phyloP scores from a whole-genome alignment of 2,113 vertebrate genomes.

The Heloderma charlesbogerti region DNA sequence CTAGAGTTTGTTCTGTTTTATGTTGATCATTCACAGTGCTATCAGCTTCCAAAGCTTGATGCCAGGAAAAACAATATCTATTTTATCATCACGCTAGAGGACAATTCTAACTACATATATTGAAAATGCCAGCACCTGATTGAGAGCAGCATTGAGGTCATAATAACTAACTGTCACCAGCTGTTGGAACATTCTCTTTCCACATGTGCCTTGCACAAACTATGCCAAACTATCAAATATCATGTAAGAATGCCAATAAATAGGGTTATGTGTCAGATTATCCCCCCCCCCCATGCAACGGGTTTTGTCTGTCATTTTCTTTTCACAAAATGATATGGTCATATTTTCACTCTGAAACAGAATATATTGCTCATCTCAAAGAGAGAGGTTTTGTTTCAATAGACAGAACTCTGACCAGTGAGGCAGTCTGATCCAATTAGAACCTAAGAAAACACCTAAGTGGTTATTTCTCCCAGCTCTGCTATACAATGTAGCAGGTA shows the following conservation, averaged over 20 bases:
- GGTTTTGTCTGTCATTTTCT: constrained; percentile 15
- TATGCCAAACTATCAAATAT: constrained; percentile 28
- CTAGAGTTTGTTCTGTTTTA: not conserved
- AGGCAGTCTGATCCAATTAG: not conserved
- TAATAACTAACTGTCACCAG: constrained; percentile 30
- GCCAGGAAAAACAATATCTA: constrained; percentile 28
- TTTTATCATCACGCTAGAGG: constrained; percentile 5
- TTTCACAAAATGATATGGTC: not conserved
- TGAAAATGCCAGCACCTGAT: constrained; percentile 34
- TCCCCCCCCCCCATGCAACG: not conserved
- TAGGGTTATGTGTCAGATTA: not conserved
- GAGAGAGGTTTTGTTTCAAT: not conserved
- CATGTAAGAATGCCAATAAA: constrained; percentile 6
- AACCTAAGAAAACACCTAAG: not conserved
- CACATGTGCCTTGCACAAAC: constrained; percentile 2
- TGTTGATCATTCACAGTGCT: not conserved
- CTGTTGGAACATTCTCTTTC: constrained; percentile 30
- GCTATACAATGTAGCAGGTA: not conserved
- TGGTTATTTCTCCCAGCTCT: not conserved
- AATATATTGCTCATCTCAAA: not conserved
- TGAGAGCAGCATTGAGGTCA: not conserved
- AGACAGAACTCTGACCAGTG: not conserved
- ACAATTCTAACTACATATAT: constrained; percentile 42
- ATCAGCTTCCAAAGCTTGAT: not conserved
- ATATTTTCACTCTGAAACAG: not conserved